These are phyloP conservation scores for Apeira syringaria DNA, from an alignment of 2,888 invertebrate genomes.

Conservation along the genomic window DNA sequence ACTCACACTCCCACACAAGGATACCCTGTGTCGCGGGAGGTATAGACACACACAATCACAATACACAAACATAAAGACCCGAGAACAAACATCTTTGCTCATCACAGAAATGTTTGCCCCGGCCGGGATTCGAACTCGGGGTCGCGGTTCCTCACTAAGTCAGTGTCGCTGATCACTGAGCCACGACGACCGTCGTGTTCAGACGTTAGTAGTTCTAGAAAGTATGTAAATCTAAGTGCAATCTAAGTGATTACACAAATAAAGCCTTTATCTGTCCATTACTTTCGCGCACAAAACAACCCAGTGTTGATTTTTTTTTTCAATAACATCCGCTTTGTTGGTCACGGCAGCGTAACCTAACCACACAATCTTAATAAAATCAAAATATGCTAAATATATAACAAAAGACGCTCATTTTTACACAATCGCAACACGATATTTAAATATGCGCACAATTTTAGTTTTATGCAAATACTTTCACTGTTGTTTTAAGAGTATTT, in stretches of 20 bases:
- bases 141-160: too few species aligned
- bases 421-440: constrained; percentile 12
- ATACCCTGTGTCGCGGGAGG: too few species aligned
- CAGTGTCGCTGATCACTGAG: too few species aligned
- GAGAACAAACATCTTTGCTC: too few species aligned
- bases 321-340: neutral
- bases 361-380: constrained; percentile 14
- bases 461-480: constrained; percentile 36
- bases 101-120: too few species aligned
- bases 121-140: too few species aligned
- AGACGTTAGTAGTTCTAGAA: too few species aligned
- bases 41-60: too few species aligned
- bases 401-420: constrained; percentile 12
- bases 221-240: too few species aligned
- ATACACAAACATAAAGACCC: too few species aligned
- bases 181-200: too few species aligned
- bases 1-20: too few species aligned
- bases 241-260: neutral
- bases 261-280: constrained; percentile 2
- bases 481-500: constrained; percentile 25
- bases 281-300: constrained; percentile 1
- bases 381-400: constrained; percentile 5
- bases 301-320: neutral
- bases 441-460: constrained; percentile 14
- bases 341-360: neutral